Evolutionary conservation across 2,888 invertebrate species (phyloP).

Genomic region (Fissipunctia ypsillon): DNA sequence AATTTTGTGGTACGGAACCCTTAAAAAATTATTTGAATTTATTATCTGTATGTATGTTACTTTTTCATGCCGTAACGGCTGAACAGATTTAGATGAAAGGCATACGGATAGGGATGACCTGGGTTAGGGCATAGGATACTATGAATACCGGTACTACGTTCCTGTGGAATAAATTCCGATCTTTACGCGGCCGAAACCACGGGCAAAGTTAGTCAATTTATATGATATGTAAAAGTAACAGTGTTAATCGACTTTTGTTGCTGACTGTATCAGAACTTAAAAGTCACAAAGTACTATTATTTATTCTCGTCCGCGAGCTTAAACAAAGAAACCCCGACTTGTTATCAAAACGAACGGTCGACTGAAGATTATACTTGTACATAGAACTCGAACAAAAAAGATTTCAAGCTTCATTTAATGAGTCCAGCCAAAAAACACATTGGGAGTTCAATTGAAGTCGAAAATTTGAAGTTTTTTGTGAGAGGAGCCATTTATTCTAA

Average conservation of each 20-base stretch:
- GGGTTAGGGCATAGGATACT: too few species aligned
- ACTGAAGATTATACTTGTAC: conserved; percentile 18
- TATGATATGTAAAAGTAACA: background rate
- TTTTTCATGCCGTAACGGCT: too few species aligned
- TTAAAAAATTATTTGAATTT: too few species aligned
- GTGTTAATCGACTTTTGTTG: background rate
- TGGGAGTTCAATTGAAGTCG: conserved; percentile 24
- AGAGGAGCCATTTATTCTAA: conserved; percentile 48
- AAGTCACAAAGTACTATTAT: conserved; percentile 21
- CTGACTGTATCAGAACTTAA: background rate
- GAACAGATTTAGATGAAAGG: too few species aligned
- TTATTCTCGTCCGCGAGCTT: conserved; percentile 18
- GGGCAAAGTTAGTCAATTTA: too few species aligned
- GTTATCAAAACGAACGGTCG: conserved; percentile 25
- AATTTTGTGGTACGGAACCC: too few species aligned
- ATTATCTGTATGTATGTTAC: too few species aligned
- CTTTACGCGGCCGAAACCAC: too few species aligned
- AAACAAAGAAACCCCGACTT: conserved; percentile 28
- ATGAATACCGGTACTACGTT: too few species aligned
- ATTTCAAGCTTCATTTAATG: conserved; percentile 43
- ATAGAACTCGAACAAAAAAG: conserved; percentile 30
- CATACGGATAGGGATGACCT: too few species aligned
- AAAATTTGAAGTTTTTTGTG: conserved; percentile 29
- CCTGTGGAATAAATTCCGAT: too few species aligned
- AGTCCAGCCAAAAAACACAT: conserved; percentile 37